Evolutionary conservation across 2,888 invertebrate species (phyloP).

Genomic region (Tetropium fuscum): DNA sequence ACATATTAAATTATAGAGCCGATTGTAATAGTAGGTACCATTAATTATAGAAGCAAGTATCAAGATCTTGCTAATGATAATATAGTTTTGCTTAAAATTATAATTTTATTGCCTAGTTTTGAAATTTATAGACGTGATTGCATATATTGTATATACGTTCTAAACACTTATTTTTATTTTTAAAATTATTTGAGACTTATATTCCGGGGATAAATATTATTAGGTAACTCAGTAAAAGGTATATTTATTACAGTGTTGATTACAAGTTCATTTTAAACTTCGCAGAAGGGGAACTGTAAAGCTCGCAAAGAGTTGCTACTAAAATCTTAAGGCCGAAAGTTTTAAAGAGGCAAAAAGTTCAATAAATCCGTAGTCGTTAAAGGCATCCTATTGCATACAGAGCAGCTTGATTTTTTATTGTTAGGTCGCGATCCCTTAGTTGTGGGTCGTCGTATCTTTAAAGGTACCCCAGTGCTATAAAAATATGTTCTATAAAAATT

Average conservation of each 20-base stretch:
- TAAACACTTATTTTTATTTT: too few species aligned
- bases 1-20: too few species aligned
- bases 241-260: conserved; percentile 11
- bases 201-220: too few species aligned
- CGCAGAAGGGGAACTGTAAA: conserved; percentile 46
- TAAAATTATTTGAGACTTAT: too few species aligned
- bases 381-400: conserved; percentile 56
- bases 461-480: conserved; percentile 29
- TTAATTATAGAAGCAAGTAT: too few species aligned
- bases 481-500: conserved; percentile 46
- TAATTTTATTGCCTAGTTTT: too few species aligned
- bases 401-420: conserved; percentile 56
- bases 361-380: conserved; percentile 60
- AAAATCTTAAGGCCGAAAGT: conserved; percentile 47
- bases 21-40: too few species aligned
- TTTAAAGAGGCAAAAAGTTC: conserved; percentile 50
- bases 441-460: conserved; percentile 36
- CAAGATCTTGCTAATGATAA: too few species aligned
- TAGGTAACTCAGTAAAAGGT: too few species aligned
- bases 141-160: too few species aligned
- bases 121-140: too few species aligned
- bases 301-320: conserved; percentile 43
- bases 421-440: conserved; percentile 43
- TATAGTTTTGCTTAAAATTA: too few species aligned
- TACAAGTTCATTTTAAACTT: conserved; percentile 29